phyloP scores from a whole-genome alignment of 2,888 invertebrate species.

The Abscondita cerata region DNA sequence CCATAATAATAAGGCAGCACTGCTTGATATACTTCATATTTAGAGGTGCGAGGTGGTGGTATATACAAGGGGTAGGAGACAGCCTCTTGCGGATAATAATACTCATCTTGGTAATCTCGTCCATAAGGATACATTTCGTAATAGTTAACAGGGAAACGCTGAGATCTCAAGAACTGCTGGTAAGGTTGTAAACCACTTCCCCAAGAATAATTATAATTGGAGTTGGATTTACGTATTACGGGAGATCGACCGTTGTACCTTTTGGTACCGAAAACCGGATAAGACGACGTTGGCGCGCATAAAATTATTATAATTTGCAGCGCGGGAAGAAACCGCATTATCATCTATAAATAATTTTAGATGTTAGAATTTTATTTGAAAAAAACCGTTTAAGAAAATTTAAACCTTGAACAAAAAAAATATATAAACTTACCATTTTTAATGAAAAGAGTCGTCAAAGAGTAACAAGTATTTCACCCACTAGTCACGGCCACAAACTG shows the following conservation, averaged over 20 bases:
- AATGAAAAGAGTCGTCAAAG: background rate
- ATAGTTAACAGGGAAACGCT: conserved; percentile 61
- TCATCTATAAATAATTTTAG: conserved; percentile 50
- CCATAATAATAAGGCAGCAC: conserved; percentile 61
- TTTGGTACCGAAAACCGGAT: conserved; percentile 57
- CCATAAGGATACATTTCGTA: conserved; percentile 60
- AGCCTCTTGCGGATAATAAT: conserved; percentile 51
- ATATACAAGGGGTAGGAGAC: conserved; percentile 52
- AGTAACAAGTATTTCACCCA: conserved; percentile 17
- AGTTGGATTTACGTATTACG: conserved; percentile 26
- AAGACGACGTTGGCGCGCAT: conserved; percentile 47
- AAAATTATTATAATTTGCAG: conserved; percentile 51
- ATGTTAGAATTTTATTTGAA: background rate
- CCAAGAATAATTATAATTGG: conserved; percentile 41
- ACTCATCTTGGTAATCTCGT: conserved; percentile 64
- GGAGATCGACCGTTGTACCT: conserved; percentile 51
- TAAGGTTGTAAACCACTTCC: conserved; percentile 45
- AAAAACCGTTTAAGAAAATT: too few relatives aligned
- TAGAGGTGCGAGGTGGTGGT: conserved; percentile 59
- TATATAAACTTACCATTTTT: conserved; percentile 29
- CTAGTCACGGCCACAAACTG: conserved; percentile 20
- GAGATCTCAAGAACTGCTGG: conserved; percentile 45
- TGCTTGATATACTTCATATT: conserved; percentile 59
- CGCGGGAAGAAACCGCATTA: conserved; percentile 48
- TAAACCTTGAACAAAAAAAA: too few relatives aligned